Percentiles rank a stretch among this genome's conserved stretches.
These are phyloP conservation scores for Xestoiulus laeticollis DNA, from an alignment of 2,888 invertebrate genomes.

Conservation along the genomic window DNA sequence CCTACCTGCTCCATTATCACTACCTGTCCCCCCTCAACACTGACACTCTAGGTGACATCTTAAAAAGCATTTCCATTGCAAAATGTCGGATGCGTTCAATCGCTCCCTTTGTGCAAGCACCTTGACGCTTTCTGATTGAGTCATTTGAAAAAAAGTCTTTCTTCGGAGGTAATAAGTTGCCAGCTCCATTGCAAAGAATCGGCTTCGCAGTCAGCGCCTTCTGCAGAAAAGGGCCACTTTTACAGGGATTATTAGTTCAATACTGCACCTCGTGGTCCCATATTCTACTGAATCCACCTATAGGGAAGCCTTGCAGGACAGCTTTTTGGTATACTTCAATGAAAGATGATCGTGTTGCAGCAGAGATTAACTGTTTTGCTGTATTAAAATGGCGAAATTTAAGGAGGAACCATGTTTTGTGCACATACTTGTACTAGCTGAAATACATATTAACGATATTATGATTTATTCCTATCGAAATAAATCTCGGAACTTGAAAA, in stretches of 20 bases:
- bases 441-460: too few relatives aligned
- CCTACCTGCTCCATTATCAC: slow-evolving; percentile 13
- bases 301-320: slow-evolving; percentile 5
- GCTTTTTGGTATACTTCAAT: not conserved
- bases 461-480: too few relatives aligned
- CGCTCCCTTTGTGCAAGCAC: slow-evolving; percentile 5
- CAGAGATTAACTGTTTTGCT: not conserved
- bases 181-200: slow-evolving; percentile 6
- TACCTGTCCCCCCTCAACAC: not conserved
- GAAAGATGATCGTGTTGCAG: not conserved
- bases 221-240: slow-evolving; percentile 6
- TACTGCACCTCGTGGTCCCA: slow-evolving; percentile 18
- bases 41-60: slow-evolving; percentile 46
- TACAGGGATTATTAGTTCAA: slow-evolving; percentile 15
- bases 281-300: not conserved
- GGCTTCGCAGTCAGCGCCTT: slow-evolving; percentile 27
- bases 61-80: slow-evolving; percentile 13
- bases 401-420: too few relatives aligned
- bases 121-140: slow-evolving; percentile 49
- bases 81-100: slow-evolving; percentile 39
- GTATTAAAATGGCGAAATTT: too few relatives aligned
- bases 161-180: slow-evolving; percentile 31
- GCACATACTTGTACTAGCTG: too few relatives aligned
- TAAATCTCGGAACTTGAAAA: too few relatives aligned
- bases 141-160: slow-evolving; percentile 43